Evolutionary conservation across 2,888 invertebrate species (phyloP).

Genomic region (Morpho helenor): DNA sequence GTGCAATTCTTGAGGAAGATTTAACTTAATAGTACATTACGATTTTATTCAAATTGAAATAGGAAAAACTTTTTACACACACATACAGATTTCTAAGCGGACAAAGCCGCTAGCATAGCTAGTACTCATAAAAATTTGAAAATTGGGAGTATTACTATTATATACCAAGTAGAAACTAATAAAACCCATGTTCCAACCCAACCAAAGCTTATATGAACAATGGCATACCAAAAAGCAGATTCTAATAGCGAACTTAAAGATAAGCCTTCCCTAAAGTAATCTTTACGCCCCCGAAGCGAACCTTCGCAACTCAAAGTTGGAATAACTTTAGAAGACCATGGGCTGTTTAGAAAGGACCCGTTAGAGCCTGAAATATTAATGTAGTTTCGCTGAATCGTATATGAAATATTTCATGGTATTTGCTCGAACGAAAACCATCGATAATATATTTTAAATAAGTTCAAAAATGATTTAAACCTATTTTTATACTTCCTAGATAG

Average conservation of each 20-base stretch:
- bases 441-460: too few species aligned
- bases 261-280: conserved; percentile 67
- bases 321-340: conserved; percentile 78
- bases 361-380: conserved; percentile 73
- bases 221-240: conserved; percentile 33
- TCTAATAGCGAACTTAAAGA: conserved; percentile 52
- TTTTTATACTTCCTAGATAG: too few species aligned
- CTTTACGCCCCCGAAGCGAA: conserved; percentile 62
- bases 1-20: too few species aligned
- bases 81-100: too few species aligned
- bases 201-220: neutral
- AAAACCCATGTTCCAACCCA: neutral
- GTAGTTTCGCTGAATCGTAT: conserved; percentile 75
- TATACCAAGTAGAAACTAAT: neutral
- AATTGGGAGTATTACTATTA: too few species aligned
- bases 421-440: neutral
- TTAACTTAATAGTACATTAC: too few species aligned
- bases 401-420: conserved; percentile 50
- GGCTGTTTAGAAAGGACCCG: conserved; percentile 78
- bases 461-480: too few species aligned
- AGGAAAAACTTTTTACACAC: too few species aligned
- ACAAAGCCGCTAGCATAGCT: too few species aligned
- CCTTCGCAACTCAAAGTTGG: conserved; percentile 68
- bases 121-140: too few species aligned
- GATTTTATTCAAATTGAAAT: too few species aligned